These are phyloP conservation scores for Microctonus brassicae DNA, from an alignment of 2,888 invertebrate species.

Conservation along the genomic window DNA sequence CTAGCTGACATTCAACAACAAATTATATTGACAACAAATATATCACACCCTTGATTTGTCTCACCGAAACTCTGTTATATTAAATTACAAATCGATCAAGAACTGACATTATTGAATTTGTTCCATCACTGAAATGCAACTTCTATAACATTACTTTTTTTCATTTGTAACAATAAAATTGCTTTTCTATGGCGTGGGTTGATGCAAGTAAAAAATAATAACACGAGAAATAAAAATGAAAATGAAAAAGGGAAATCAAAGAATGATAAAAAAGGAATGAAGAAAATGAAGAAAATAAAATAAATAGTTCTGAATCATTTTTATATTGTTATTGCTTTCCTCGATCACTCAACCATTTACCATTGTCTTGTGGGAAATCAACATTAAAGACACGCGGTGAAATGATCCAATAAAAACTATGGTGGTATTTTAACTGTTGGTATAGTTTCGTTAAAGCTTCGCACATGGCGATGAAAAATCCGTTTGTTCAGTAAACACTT, in stretches of 20 bases:
- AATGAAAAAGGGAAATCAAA: background rate
- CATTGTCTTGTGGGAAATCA: background rate
- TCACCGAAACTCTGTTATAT: background rate
- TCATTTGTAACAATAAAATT: background rate
- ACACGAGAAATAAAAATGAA: background rate
- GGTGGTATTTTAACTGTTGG: background rate
- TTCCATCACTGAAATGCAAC: background rate
- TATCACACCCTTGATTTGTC: background rate
- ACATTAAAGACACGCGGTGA: background rate
- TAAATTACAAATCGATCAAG: background rate
- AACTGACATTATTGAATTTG: background rate
- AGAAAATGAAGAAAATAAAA: background rate
- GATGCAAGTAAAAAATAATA: background rate
- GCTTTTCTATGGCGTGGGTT: background rate
- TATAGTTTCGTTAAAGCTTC: background rate
- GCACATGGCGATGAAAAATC: conserved; percentile 34
- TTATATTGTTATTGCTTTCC: conserved; percentile 14
- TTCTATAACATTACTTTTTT: background rate
- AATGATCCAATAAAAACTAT: conserved; percentile 7
- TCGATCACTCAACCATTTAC: background rate
- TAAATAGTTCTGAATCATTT: background rate
- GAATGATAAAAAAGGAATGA: background rate
- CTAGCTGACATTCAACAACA: background rate
- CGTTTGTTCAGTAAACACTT: conserved; percentile 46
- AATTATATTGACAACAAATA: background rate